A percentile compares a stretch with the other conserved stretches of the same genome.
phyloP scores from a whole-genome alignment of 2,797 vertebrate genomes.

The Hapalemur alaotrensis region DNA sequence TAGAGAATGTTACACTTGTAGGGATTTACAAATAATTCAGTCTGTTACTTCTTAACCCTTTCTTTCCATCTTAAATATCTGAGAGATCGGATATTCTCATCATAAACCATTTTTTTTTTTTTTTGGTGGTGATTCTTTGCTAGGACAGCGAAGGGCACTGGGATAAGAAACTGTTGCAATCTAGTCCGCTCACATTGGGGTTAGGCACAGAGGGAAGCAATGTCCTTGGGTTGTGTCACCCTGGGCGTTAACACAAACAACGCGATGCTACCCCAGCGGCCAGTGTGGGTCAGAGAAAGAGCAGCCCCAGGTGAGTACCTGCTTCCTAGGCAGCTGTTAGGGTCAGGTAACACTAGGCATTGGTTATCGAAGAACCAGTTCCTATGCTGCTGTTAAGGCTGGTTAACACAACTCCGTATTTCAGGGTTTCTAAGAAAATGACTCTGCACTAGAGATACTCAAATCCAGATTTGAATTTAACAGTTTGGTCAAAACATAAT shows the following conservation, averaged over 20 bases:
- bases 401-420: neutral
- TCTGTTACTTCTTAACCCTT: neutral
- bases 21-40: neutral
- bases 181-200: neutral
- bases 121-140: too few relatives aligned
- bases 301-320: neutral
- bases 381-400: neutral
- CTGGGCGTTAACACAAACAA: neutral
- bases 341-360: neutral
- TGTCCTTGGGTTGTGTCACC: fast-evolving
- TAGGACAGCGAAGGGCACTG: fast-evolving
- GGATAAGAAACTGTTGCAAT: neutral
- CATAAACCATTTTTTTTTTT: neutral
- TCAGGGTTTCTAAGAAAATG: neutral
- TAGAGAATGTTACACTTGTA: neutral
- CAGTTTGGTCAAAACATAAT: neutral
- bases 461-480: neutral
- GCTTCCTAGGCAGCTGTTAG: neutral
- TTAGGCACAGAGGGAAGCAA: neutral
- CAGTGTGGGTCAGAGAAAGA: neutral
- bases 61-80: neutral
- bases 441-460: neutral
- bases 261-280: fast-evolving
- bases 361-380: neutral
- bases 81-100: neutral